Conservation (phyloP, 2,888 invertebrate genomes). For the Agrotis ipsilon region DNA sequence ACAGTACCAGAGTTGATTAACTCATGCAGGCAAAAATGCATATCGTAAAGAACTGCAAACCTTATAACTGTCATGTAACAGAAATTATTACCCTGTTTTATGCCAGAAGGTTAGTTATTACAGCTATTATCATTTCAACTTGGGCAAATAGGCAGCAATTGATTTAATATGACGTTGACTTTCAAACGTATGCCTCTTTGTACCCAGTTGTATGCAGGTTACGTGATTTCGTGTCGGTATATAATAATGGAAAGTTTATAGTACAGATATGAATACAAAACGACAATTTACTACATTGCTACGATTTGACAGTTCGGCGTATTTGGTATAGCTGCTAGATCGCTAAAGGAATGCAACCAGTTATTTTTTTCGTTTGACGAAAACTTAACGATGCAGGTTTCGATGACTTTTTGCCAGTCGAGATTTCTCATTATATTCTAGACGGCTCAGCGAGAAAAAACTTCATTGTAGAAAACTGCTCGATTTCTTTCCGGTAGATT, state of each 20-base stretch:
- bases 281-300: constrained; percentile 34
- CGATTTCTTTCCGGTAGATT: constrained; percentile 20
- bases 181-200: constrained; percentile 52
- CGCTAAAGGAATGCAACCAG: constrained; percentile 45
- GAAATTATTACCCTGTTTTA: neutral
- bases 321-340: constrained; percentile 27
- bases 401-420: constrained; percentile 35
- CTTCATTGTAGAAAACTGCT: constrained; percentile 43
- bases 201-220: constrained; percentile 40
- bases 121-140: constrained; percentile 37
- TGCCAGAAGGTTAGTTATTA: constrained; percentile 11
- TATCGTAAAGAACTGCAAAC: neutral
- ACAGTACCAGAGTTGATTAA: neutral
- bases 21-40: neutral
- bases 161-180: constrained; percentile 44
- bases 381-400: constrained; percentile 29
- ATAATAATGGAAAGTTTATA: constrained; percentile 56
- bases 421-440: constrained; percentile 49
- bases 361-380: constrained; percentile 27
- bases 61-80: neutral
- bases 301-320: constrained; percentile 29
- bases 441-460: constrained; percentile 33
- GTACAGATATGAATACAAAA: constrained; percentile 56
- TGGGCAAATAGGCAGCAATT: constrained; percentile 30
- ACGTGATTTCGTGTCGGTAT: constrained; percentile 59